These are phyloP conservation scores for Drosophila buzzatii DNA, from an alignment of 2,888 invertebrate species.

Conservation along the genomic window DNA sequence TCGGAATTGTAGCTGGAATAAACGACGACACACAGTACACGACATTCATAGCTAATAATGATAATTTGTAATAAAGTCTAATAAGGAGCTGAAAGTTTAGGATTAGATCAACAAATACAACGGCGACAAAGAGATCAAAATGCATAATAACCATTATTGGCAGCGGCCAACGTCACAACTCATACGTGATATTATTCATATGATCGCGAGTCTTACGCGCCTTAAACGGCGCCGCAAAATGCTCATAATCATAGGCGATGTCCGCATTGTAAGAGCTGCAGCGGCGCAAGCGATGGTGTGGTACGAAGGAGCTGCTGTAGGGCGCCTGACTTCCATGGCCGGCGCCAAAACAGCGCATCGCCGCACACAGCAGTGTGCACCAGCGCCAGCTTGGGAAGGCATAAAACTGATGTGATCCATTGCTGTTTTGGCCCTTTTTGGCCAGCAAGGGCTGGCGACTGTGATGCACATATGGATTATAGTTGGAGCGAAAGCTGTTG, in stretches of 20 bases:
- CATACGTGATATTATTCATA: conserved; percentile 84
- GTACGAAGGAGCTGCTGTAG: conserved; percentile 80
- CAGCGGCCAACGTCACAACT: conserved; percentile 84
- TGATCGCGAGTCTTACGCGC: conserved; percentile 84
- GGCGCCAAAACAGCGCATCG: conserved; percentile 85
- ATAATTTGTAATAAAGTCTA: conserved; percentile 70
- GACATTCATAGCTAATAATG: conserved; percentile 68
- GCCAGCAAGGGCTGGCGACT: conserved; percentile 83
- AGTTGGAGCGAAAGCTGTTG: conserved; percentile 83
- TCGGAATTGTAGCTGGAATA: conserved; percentile 48
- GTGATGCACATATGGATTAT: conserved; percentile 83
- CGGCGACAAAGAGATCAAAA: conserved; percentile 76
- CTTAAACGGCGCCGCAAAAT: conserved; percentile 83
- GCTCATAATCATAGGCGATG: conserved; percentile 80
- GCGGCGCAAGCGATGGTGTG: conserved; percentile 79
- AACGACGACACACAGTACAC: conserved; percentile 62
- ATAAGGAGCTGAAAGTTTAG: conserved; percentile 60
- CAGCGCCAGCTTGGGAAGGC: conserved; percentile 84
- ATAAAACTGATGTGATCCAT: conserved; percentile 78
- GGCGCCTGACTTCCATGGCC: conserved; percentile 74
- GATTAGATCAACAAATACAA: conserved; percentile 59
- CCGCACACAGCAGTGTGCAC: conserved; percentile 84
- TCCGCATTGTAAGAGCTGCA: conserved; percentile 81
- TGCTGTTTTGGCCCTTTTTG: conserved; percentile 54
- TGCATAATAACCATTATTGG: conserved; percentile 37